Percentiles rank a stretch among this genome's conserved stretches.
These are phyloP conservation scores for Frieseomelitta varia DNA, from an alignment of 1,140 invertebrate species.

Conservation along the genomic window DNA sequence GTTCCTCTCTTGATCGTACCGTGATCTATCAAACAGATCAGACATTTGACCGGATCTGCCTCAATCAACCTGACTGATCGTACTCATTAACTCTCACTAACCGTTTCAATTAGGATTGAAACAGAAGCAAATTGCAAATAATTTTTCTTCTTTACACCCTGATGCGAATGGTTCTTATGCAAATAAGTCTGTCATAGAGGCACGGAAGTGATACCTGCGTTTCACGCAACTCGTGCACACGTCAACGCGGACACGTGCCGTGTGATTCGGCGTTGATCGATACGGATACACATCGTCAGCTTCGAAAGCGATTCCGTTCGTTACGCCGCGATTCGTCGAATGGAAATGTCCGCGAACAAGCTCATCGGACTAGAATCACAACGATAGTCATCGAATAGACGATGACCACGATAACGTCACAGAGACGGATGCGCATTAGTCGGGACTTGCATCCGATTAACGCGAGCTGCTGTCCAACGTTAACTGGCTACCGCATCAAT, in stretches of 20 bases:
- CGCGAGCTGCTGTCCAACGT: conserved; percentile 20
- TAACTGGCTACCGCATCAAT: conserved; percentile 53
- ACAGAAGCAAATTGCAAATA: background rate
- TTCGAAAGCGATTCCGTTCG: background rate
- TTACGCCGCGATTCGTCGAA: background rate
- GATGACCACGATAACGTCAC: conserved; percentile 58
- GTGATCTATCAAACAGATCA: background rate
- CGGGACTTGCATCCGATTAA: conserved; percentile 61
- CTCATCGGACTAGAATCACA: background rate
- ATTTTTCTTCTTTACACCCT: background rate
- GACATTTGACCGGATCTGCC: background rate
- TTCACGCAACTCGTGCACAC: background rate
- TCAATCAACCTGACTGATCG: conserved; percentile 14
- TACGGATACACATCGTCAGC: background rate
- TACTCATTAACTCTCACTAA: background rate
- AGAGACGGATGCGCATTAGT: conserved; percentile 58
- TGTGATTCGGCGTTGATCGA: background rate
- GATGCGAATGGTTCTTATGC: background rate
- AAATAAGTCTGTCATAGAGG: background rate
- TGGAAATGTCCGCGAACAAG: background rate
- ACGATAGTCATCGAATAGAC: conserved; percentile 29
- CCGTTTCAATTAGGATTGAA: background rate
- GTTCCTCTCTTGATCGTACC: background rate
- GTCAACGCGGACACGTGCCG: background rate
- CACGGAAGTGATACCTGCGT: background rate